Evolutionary conservation across 2,113 vertebrate genomes (phyloP).

Genomic region (Carettochelys insculpta): DNA sequence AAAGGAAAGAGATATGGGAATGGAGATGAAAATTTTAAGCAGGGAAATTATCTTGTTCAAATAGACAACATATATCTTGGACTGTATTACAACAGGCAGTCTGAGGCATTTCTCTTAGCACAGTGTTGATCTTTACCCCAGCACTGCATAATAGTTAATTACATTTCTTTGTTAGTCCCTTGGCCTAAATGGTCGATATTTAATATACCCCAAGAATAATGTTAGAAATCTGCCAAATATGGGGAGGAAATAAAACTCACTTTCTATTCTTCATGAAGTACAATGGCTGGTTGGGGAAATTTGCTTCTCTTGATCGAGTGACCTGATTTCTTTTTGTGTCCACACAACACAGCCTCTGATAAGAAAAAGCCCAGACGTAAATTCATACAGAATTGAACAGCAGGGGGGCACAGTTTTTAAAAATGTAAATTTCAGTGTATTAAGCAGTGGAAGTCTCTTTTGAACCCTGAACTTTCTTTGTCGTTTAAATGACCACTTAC

Average conservation of each 20-base stretch:
- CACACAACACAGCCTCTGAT: slow-evolving; percentile 51
- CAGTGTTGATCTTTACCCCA: background rate
- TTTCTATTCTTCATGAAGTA: slow-evolving; percentile 30
- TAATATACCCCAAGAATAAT: slow-evolving; percentile 30
- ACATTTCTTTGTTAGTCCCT: slow-evolving; percentile 6
- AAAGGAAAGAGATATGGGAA: background rate
- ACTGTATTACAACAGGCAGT: background rate
- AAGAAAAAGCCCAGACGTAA: slow-evolving; percentile 67
- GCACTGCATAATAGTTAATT: slow-evolving; percentile 38
- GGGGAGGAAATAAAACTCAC: slow-evolving; percentile 44
- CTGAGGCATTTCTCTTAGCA: background rate
- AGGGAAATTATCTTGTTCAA: background rate
- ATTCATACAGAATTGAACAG: slow-evolving; percentile 77
- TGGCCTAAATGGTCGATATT: slow-evolving; percentile 32
- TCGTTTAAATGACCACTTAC: slow-evolving; percentile 78
- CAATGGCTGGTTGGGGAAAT: slow-evolving; percentile 47
- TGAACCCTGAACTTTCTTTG: slow-evolving; percentile 81
- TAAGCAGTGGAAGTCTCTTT: slow-evolving; percentile 75
- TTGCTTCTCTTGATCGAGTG: slow-evolving; percentile 67
- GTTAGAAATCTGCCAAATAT: slow-evolving; percentile 47
- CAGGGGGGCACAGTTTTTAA: slow-evolving; percentile 70
- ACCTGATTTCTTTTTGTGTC: slow-evolving; percentile 72
- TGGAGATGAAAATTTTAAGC: background rate
- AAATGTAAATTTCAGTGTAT: slow-evolving; percentile 73
- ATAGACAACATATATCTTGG: background rate